These are phyloP conservation scores for Leguminivora glycinivorella DNA, from an alignment of 1,140 invertebrate species.

Conservation along the genomic window DNA sequence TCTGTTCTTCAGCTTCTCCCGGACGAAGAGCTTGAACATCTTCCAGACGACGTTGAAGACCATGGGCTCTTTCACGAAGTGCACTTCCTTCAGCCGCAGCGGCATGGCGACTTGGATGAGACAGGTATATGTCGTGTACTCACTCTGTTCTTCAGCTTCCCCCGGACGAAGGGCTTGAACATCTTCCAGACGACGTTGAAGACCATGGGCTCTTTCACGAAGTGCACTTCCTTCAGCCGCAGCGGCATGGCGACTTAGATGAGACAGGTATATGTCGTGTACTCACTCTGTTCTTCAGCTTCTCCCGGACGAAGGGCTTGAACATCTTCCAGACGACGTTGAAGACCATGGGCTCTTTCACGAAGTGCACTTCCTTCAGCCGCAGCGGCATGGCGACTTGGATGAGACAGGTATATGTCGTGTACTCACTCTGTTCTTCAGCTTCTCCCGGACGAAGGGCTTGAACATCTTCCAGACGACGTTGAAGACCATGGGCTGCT, in stretches of 20 bases:
- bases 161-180: constrained; percentile 92
- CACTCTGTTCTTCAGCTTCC: constrained; percentile 90
- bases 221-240: constrained; percentile 92
- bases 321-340: constrained; percentile 93
- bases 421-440: constrained; percentile 86
- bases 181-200: constrained; percentile 94
- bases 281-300: constrained; percentile 88
- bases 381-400: constrained; percentile 94
- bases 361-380: constrained; percentile 93
- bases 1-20: constrained; percentile 89
- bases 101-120: constrained; percentile 96
- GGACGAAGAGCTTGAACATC: constrained; percentile 92
- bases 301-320: constrained; percentile 92
- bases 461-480: constrained; percentile 93
- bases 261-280: too few species aligned
- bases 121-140: too few species aligned
- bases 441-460: constrained; percentile 91
- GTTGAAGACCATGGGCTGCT: constrained; percentile 93
- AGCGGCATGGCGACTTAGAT: constrained; percentile 94
- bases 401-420: constrained; percentile 78
- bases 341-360: constrained; percentile 93
- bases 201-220: constrained; percentile 93
- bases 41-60: constrained; percentile 93
- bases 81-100: constrained; percentile 91
- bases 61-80: constrained; percentile 94